A percentile compares a stretch with the other conserved stretches of the same genome.
Conservation (phyloP, 1,140 invertebrate species). For the Lineus longissimus region DNA sequence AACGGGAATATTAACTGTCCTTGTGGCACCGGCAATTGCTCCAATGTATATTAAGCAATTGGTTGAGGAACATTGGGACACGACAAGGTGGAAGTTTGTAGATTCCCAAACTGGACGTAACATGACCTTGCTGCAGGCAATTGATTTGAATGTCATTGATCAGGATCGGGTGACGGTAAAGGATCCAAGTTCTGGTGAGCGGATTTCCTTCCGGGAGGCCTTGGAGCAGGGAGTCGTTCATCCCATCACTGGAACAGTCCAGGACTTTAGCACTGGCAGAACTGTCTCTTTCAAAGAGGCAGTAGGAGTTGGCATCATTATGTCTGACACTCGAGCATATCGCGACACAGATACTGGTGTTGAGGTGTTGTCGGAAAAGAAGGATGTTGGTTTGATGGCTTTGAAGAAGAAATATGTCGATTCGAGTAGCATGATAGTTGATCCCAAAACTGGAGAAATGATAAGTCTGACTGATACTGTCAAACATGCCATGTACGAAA, state of each 20-base stretch:
- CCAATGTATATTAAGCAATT: constrained; percentile 3
- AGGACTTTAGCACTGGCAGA: constrained; percentile 29
- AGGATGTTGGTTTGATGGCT: neutral
- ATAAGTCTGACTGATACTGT: constrained; percentile 74
- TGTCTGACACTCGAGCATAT: constrained; percentile 39
- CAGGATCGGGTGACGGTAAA: constrained; percentile 60
- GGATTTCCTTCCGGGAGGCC: constrained; percentile 77
- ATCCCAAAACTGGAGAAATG: constrained; percentile 68
- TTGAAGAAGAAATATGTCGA: neutral
- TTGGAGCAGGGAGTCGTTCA: constrained; percentile 65
- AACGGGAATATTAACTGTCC: constrained; percentile 60
- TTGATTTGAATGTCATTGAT: constrained; percentile 4
- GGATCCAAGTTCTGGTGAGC: constrained; percentile 72
- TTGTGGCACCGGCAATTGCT: neutral
- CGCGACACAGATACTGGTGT: neutral
- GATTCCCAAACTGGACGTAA: constrained; percentile 63
- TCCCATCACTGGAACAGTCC: constrained; percentile 62
- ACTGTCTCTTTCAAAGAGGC: constrained; percentile 45
- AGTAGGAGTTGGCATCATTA: constrained; percentile 45
- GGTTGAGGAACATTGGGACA: constrained; percentile 3
- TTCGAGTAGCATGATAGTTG: constrained; percentile 66
- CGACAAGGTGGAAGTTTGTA: constrained; percentile 43
- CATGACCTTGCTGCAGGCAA: constrained; percentile 10
- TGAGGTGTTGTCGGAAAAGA: neutral
- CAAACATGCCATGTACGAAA: constrained; percentile 57